These are phyloP conservation scores for Gastrophysa polygoni DNA, from an alignment of 2,888 invertebrate genomes.

Conservation along the genomic window DNA sequence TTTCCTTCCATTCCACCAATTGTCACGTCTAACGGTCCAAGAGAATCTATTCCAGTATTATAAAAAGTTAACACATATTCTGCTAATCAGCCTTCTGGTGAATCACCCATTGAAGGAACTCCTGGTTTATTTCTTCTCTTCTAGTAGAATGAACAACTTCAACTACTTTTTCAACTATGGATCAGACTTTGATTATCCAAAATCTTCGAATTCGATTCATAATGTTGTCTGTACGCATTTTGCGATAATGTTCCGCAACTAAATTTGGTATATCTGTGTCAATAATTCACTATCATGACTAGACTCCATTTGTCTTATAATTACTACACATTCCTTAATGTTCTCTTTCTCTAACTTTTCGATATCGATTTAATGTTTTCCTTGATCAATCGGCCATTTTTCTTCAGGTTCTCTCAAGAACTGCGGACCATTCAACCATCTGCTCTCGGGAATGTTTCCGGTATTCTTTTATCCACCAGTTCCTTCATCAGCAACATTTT, in stretches of 20 bases:
- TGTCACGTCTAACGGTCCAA: too few relatives aligned
- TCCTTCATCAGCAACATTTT: slow-evolving; percentile 3
- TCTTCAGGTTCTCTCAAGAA: background rate
- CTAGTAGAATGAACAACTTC: background rate
- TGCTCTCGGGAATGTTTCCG: background rate
- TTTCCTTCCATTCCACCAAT: too few relatives aligned
- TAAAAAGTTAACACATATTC: background rate
- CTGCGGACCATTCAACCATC: background rate
- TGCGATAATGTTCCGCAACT: too few relatives aligned
- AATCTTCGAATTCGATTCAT: too few relatives aligned
- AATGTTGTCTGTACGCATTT: too few relatives aligned
- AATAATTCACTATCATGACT: too few relatives aligned
- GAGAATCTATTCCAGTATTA: background rate
- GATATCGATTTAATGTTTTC: background rate
- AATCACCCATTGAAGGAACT: background rate
- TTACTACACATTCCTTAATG: too few relatives aligned
- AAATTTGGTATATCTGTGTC: too few relatives aligned
- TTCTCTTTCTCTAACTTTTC: too few relatives aligned
- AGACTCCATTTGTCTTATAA: too few relatives aligned
- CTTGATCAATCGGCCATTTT: background rate
- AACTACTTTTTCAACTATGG: background rate
- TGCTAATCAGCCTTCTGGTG: background rate
- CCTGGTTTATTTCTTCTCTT: background rate
- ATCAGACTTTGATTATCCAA: background rate
- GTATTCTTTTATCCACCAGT: background rate